Evolutionary conservation across 1,140 invertebrate genomes (phyloP), one percentile per base, ranked within the genome.

Genomic region (Magallana angulata): DNA sequence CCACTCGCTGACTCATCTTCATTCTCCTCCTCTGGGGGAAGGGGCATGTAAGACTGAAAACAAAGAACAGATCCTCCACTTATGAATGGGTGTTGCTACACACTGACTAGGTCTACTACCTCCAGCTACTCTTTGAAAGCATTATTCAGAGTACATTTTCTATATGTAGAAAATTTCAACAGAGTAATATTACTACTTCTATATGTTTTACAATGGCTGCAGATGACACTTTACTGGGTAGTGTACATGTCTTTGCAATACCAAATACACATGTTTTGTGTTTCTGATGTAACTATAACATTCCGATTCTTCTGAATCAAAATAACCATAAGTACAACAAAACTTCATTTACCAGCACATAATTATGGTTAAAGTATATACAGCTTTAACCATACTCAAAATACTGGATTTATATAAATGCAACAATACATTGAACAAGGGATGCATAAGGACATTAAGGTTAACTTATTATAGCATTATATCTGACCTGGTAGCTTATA

Each of bases 1-100:
- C 95, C 95, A 18, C 89, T 92, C 92, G 84, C 89, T 96, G 95
- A 86, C 96, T 96, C 81, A 36, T 90, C 90, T 56, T 96, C 93
- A 82, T 91, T 96, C 86, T 95, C 95, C 88, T 96, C 96, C 88
- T 97, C 95, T 88, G 97, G 97, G 76, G 98, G 98, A 91, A 97
- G 95, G 16, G 98, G 96, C 94, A 96, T 95, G 88, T 95, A 96
- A 85, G 96, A 95, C 94, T 95, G 91, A 18, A 92, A 48, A 48
- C 36, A 48, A 48, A 48, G 5, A 48, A 2, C 36, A 48, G 36
- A 48, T 48, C 36, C 36, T 48, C 36, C 36, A 48, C 5, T 48
- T 48, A 48, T 48, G 36, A 48, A 48, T 48, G 36, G 36, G 36
- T 48, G 36, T 48, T 5, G 36, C 36, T 5, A 5, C 36, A 48